phyloP scores from a whole-genome alignment of 2,888 invertebrate genomes.

The Temnothorax ravouxi region DNA sequence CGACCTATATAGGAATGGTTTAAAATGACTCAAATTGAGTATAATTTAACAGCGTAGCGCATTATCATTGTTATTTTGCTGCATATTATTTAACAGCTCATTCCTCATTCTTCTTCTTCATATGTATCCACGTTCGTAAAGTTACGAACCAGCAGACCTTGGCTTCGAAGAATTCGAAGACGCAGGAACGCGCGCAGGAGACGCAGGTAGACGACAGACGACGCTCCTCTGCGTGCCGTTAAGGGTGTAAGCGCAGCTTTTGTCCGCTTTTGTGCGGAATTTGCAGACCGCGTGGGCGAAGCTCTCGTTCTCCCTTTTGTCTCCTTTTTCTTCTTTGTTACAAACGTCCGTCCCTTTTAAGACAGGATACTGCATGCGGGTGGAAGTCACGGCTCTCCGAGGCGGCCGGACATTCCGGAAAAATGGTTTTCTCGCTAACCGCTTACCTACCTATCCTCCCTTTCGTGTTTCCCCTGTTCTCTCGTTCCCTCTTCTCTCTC shows the following conservation, averaged over 20 bases:
- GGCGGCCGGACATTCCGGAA: neutral
- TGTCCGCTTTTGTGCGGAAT: conserved; percentile 31
- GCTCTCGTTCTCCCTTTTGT: neutral
- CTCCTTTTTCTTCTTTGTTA: neutral
- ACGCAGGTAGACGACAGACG: conserved; percentile 16
- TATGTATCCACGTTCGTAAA: neutral
- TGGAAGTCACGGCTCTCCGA: conserved; percentile 8
- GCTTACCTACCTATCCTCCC: neutral
- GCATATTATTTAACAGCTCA: neutral
- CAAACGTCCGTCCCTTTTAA: neutral
- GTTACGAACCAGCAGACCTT: neutral
- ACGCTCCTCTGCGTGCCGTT: neutral
- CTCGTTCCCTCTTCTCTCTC: neutral
- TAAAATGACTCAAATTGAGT: too few relatives aligned
- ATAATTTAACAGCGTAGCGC: too few relatives aligned
- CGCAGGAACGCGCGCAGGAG: neutral
- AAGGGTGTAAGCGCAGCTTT: conserved; percentile 8
- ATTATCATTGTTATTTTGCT: neutral
- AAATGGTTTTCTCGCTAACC: conserved; percentile 21
- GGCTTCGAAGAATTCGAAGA: neutral
- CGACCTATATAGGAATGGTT: too few relatives aligned
- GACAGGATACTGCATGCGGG: neutral
- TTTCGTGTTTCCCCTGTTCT: neutral
- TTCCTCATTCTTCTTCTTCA: neutral
- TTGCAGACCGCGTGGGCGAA: neutral